phyloP scores from a whole-genome alignment of 2,797 vertebrate species.

The Cirrhinus molitorella region DNA sequence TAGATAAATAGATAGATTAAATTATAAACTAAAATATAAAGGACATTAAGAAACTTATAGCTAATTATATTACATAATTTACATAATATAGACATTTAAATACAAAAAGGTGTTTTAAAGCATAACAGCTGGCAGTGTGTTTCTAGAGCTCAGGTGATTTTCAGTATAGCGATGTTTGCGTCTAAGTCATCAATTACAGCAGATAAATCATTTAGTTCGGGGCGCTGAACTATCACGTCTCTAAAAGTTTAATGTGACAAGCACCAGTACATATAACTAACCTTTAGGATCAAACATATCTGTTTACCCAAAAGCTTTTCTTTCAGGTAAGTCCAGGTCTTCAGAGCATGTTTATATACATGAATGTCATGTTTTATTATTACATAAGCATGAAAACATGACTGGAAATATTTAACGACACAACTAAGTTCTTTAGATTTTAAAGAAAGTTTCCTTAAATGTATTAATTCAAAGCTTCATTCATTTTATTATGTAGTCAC shows the following conservation, averaged over 20 bases:
- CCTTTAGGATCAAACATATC: conserved; percentile 57
- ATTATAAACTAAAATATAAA: too few species aligned
- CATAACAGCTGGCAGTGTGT: neutral
- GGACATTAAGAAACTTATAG: neutral
- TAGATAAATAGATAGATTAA: neutral
- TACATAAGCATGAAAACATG: neutral
- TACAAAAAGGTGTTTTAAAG: neutral
- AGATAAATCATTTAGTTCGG: conserved; percentile 55
- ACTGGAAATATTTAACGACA: neutral
- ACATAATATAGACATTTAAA: neutral
- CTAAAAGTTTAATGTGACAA: conserved; percentile 65
- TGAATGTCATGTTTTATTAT: neutral
- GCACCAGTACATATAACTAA: conserved; percentile 61
- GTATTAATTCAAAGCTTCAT: neutral
- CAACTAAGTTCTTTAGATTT: neutral
- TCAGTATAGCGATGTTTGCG: conserved; percentile 35
- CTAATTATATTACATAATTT: neutral
- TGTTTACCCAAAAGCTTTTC: conserved; percentile 30
- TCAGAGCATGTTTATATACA: conserved; percentile 5
- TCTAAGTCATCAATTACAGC: conserved; percentile 58
- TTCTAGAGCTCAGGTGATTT: neutral
- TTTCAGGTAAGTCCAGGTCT: conserved; percentile 7
- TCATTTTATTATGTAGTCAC: neutral
- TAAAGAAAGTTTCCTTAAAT: neutral
- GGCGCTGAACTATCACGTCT: conserved; percentile 49